These are phyloP conservation scores for Heteropelma amictum DNA, from an alignment of 2,888 invertebrate genomes.

Conservation along the genomic window DNA sequence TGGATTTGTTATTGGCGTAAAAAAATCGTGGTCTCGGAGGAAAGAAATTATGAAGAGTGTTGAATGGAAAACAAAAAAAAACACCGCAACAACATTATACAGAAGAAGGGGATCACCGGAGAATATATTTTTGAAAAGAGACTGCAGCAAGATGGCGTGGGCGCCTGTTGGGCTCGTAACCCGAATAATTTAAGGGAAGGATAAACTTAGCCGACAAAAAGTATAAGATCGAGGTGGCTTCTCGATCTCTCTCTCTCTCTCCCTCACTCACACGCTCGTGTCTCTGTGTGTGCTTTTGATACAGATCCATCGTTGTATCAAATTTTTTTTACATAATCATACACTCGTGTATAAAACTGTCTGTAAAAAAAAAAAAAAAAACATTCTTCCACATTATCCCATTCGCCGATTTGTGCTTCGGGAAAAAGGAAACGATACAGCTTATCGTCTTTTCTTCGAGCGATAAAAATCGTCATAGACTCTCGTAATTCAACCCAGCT, in stretches of 20 bases:
- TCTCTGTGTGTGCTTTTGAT: background rate
- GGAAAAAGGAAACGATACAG: no score
- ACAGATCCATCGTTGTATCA: constrained; percentile 12
- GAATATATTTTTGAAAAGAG: constrained; percentile 69
- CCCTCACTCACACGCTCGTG: background rate
- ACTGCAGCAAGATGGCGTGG: constrained; percentile 66
- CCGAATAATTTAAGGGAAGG: constrained; percentile 56
- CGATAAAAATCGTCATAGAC: no score
- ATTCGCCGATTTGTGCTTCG: no score
- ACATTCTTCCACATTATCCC: no score
- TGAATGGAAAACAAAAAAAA: background rate
- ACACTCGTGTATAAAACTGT: no score
- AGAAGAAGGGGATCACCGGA: constrained; percentile 52
- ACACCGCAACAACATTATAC: no score
- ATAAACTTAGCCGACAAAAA: constrained; percentile 57
- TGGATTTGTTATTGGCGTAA: background rate
- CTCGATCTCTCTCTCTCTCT: constrained; percentile 19
- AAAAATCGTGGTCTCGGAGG: background rate
- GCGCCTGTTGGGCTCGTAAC: constrained; percentile 56
- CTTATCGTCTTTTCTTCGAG: no score
- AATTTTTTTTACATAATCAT: constrained; percentile 7
- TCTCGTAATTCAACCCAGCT: no score
- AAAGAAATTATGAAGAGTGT: background rate
- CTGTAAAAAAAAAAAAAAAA: no score
- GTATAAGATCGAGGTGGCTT: constrained; percentile 40